These are phyloP conservation scores for Gnatocerus cornutus DNA, from an alignment of 2,888 invertebrate genomes.

Conservation along the genomic window DNA sequence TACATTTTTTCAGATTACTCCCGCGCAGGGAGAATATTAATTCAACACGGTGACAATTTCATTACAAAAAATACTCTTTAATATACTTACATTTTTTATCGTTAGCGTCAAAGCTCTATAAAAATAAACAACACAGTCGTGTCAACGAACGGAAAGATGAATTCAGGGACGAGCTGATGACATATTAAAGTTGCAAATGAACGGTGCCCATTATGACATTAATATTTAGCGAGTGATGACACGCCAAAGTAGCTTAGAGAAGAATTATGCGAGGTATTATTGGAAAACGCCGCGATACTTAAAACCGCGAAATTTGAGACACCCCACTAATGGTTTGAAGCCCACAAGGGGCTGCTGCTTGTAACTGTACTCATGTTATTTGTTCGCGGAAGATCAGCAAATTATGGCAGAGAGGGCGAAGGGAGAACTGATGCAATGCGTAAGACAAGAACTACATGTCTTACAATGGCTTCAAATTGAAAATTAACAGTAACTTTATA, in stretches of 20 bases:
- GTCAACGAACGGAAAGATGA: background rate
- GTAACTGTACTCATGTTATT: conserved; percentile 39
- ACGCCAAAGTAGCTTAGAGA: conserved; percentile 52
- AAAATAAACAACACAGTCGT: conserved; percentile 10
- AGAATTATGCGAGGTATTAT: conserved; percentile 52
- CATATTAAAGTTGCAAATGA: conserved; percentile 42
- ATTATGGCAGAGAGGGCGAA: conserved; percentile 8
- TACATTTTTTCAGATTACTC: conserved; percentile 56
- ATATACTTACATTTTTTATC: conserved; percentile 41
- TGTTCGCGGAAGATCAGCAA: conserved; percentile 27
- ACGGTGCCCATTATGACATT: conserved; percentile 45
- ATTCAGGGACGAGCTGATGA: background rate
- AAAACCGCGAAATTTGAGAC: conserved; percentile 47
- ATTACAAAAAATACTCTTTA: conserved; percentile 48
- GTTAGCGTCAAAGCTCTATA: conserved; percentile 18
- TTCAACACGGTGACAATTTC: conserved; percentile 51
- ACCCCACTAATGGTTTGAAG: conserved; percentile 41
- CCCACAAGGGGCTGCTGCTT: conserved; percentile 38
- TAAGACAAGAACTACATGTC: conserved; percentile 3
- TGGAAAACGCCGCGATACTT: conserved; percentile 50
- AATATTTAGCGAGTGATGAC: conserved; percentile 53
- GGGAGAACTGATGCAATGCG: conserved; percentile 3
- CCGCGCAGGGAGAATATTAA: conserved; percentile 55
- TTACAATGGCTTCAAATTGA: background rate
- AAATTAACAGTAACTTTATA: background rate